Percentiles rank a stretch among this genome's conserved stretches.
These are phyloP conservation scores for Scotopteryx bipunctaria DNA, from an alignment of 2,888 invertebrate genomes.

Conservation along the genomic window DNA sequence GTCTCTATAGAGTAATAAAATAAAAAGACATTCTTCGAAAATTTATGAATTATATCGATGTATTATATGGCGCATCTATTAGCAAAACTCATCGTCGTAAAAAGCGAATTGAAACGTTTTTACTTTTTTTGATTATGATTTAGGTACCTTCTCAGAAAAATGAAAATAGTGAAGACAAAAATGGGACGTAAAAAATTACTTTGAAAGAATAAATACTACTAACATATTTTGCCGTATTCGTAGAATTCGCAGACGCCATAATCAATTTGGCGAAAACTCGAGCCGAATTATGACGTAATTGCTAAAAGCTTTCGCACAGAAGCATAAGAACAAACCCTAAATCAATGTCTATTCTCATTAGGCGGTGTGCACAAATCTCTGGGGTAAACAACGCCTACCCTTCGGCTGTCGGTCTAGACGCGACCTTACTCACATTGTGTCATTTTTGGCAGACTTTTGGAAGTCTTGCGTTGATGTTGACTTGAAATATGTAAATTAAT, in stretches of 20 bases:
- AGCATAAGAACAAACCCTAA: constrained; percentile 47
- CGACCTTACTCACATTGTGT: constrained; percentile 47
- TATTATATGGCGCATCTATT: too few relatives aligned
- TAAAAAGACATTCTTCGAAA: too few relatives aligned
- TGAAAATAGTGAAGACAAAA: too few relatives aligned
- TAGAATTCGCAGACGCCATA: constrained; percentile 29
- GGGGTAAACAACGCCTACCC: constrained; percentile 52
- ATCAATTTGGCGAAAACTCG: constrained; percentile 43
- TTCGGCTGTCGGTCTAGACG: constrained; percentile 58
- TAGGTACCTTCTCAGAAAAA: too few relatives aligned
- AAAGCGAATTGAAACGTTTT: too few relatives aligned
- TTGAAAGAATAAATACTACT: too few relatives aligned
- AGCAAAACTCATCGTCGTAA: too few relatives aligned
- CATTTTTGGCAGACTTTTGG: constrained; percentile 26
- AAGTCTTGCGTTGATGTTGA: background rate
- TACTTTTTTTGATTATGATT: too few relatives aligned
- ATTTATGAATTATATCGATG: too few relatives aligned
- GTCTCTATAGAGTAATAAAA: too few relatives aligned
- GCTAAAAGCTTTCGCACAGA: constrained; percentile 52
- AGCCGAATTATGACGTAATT: constrained; percentile 56
- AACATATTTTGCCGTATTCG: constrained; percentile 11
- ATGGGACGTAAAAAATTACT: too few relatives aligned
- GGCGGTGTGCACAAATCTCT: constrained; percentile 46
- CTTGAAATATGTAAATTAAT: too few relatives aligned
- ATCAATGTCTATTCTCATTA: constrained; percentile 61